Conservation (phyloP, 2,888 invertebrate genomes). For the Ctenicera cuprea region DNA sequence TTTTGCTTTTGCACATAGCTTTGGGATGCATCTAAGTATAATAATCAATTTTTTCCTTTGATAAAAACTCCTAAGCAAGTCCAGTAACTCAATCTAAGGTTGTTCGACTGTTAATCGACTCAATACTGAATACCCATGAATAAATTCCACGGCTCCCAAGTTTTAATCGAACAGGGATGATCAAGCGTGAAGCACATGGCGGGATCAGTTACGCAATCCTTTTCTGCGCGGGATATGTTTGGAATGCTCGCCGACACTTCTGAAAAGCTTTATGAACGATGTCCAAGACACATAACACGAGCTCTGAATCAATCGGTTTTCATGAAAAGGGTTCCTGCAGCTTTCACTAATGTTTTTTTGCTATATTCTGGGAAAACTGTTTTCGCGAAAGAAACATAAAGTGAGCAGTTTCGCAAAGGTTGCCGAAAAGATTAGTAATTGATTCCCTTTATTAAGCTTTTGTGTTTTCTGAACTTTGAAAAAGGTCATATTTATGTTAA, state of each 20-base stretch:
- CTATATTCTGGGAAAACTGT: background rate
- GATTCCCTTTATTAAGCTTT: background rate
- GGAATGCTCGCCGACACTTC: constrained; percentile 8
- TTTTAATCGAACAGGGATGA: background rate
- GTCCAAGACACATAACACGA: background rate
- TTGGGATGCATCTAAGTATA: too few relatives aligned
- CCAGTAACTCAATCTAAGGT: too few relatives aligned
- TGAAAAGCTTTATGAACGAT: background rate
- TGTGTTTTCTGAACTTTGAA: background rate
- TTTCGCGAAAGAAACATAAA: background rate
- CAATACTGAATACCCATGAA: background rate
- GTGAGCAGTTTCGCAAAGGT: background rate
- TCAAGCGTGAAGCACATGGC: constrained; percentile 4
- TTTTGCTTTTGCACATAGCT: too few relatives aligned
- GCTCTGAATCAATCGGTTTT: background rate
- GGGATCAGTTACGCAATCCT: constrained; percentile 22
- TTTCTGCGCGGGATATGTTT: background rate
- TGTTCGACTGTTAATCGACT: background rate
- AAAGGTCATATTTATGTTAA: too few relatives aligned
- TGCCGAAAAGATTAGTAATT: background rate
- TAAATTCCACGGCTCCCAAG: constrained; percentile 6
- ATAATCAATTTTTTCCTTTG: background rate
- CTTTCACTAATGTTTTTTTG: background rate
- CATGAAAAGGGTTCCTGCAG: background rate
- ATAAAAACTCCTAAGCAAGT: too few relatives aligned